Evolutionary conservation across 2,888 invertebrate genomes (phyloP), one percentile per base, ranked within the genome.

Genomic region (Temnothorax ravouxi): DNA sequence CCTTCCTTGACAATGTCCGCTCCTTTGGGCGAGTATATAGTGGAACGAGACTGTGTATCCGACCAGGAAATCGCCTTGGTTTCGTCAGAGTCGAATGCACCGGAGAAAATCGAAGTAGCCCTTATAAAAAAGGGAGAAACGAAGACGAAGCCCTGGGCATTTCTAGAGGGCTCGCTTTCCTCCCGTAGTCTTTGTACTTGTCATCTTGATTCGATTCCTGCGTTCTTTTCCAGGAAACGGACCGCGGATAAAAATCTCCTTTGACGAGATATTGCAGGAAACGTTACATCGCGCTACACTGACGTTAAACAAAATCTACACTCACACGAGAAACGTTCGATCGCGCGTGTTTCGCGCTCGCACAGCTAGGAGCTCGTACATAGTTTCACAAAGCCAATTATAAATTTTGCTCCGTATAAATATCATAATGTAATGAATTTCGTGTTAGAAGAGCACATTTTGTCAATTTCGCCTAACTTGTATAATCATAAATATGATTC

Each of bases 51-150:
- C 83, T 64, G 89, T 87, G 90, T 89, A 92, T 89, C 77, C 87
- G 85, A 77, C 91, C 91, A 91, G 91, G 88, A 93, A 94, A 94
- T 94, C 92, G 93, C 92, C 90, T 88, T 90, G 84, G 64, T 84
- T 81, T 84, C 84, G 89, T 89, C 87, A 84, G 88, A 88, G 90
- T 90, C 90, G 85, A 91, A 88, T 90, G 88, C 89, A 87, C 86
- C 86, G 86, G 56, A 66, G 85, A 85, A 89, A 86, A 89, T 88
- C 84, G 89, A 88, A 83, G 84, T 80, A 81, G 72, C 84, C 34
- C 71, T 84, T 77, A 61, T 47, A 86, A 72, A 88, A 82, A 59
- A 50, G 29, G 8, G 34, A 54, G 6, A 18, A 50, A 41, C 44
- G 62, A 47, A 72, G 59, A 25, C 56, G 79, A 72, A 77, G 79